Evolutionary conservation across 2,797 vertebrate genomes (phyloP).

Genomic region (Myotis pilosus): DNA sequence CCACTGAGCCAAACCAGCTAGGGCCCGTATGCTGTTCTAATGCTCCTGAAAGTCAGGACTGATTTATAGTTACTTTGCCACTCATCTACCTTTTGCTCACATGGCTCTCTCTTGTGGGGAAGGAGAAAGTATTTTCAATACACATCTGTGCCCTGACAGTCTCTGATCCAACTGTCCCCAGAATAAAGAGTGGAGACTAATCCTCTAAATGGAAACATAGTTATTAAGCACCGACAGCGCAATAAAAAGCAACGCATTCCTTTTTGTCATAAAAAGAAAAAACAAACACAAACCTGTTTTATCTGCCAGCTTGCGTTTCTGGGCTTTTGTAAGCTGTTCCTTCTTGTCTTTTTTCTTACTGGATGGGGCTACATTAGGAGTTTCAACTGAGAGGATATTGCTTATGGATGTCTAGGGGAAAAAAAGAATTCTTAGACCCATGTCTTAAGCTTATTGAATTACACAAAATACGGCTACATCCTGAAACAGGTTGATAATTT

Average conservation of each 20-base stretch:
- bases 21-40: neutral
- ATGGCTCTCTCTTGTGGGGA: neutral
- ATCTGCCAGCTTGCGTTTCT: slow-evolving; percentile 94
- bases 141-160: neutral
- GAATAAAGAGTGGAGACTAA: neutral
- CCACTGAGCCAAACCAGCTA: no score
- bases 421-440: neutral
- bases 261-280: neutral
- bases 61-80: neutral
- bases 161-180: neutral
- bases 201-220: neutral
- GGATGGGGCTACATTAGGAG: slow-evolving; percentile 76
- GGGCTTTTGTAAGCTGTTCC: slow-evolving; percentile 97
- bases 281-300: slow-evolving; percentile 89
- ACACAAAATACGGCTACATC: neutral
- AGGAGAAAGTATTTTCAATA: neutral
- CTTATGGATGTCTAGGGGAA: slow-evolving; percentile 85
- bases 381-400: slow-evolving; percentile 82
- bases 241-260: neutral
- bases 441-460: neutral
- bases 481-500: neutral
- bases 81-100: neutral
- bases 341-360: slow-evolving; percentile 96
- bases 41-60: neutral
- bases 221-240: neutral